phyloP scores from a whole-genome alignment of 1,140 invertebrate species.

The Hesperophylax magnus region DNA sequence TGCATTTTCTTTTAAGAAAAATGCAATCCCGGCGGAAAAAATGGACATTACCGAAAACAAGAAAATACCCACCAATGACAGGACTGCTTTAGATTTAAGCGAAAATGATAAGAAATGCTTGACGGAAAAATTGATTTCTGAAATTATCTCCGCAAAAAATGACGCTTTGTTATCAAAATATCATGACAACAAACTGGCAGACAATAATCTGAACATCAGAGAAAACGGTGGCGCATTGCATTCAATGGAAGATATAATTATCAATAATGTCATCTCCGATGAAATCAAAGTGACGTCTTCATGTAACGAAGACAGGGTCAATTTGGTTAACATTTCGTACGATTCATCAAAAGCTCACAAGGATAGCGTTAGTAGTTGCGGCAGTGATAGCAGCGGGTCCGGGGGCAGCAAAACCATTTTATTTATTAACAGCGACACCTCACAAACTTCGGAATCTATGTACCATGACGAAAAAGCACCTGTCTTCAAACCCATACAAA shows the following conservation, averaged over 20 bases:
- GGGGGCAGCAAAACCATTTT: conserved; percentile 49
- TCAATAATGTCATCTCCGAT: neutral
- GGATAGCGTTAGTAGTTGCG: conserved; percentile 48
- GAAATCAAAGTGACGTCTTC: conserved; percentile 8
- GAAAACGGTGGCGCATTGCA: neutral
- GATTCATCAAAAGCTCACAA: conserved; percentile 15
- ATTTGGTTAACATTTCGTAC: conserved; percentile 45
- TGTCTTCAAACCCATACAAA: conserved; percentile 3
- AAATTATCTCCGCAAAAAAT: conserved; percentile 68
- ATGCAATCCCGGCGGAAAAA: neutral
- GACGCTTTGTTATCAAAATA: conserved; percentile 46
- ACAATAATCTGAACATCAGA: neutral
- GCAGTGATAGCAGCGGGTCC: conserved; percentile 50
- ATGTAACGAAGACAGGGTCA: conserved; percentile 38
- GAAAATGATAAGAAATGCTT: conserved; percentile 66
- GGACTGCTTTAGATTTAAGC: neutral
- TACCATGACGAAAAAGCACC: neutral
- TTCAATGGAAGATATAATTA: neutral
- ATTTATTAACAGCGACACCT: conserved; percentile 52
- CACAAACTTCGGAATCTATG: conserved; percentile 30
- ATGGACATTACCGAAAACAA: neutral
- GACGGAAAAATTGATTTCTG: conserved; percentile 70
- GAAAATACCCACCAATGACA: neutral
- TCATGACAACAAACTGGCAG: conserved; percentile 21
- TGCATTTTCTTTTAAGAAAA: conserved; percentile 17